A percentile compares a stretch with the other conserved stretches of the same genome.
These are phyloP conservation scores for Odontomachus brunneus DNA, from an alignment of 1,140 invertebrate species.

Conservation along the genomic window DNA sequence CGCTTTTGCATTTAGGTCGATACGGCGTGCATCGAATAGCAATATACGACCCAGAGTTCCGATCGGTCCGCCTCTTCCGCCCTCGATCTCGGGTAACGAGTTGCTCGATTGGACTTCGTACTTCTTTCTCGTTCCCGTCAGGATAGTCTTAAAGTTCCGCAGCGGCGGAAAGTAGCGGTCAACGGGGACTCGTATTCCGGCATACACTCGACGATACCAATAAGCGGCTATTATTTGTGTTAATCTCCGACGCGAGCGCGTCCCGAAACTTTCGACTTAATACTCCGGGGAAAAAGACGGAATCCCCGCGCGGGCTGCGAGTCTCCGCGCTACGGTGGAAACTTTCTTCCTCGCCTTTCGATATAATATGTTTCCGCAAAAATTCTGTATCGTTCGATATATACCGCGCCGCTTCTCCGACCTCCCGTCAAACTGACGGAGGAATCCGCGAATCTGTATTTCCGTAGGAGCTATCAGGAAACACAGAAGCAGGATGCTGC, in stretches of 20 bases:
- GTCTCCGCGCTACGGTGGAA: too few relatives aligned
- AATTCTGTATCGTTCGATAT: constrained; percentile 35
- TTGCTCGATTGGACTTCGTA: constrained; percentile 72
- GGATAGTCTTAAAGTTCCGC: constrained; percentile 68
- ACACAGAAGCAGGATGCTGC: too few relatives aligned
- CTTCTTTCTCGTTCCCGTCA: constrained; percentile 70
- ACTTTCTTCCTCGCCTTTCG: constrained; percentile 26
- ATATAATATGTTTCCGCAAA: constrained; percentile 34
- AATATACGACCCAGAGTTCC: constrained; percentile 61
- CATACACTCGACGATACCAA: constrained; percentile 69
- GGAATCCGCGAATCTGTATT: neutral
- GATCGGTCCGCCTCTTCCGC: constrained; percentile 50
- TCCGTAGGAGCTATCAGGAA: neutral
- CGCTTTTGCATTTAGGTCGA: constrained; percentile 60
- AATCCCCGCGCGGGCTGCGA: too few relatives aligned
- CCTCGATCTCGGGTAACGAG: constrained; percentile 70
- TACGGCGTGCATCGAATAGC: constrained; percentile 62
- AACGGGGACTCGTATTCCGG: constrained; percentile 67
- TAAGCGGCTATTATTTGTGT: constrained; percentile 76
- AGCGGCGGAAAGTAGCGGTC: constrained; percentile 70
- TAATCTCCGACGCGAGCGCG: constrained; percentile 65
- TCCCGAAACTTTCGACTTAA: constrained; percentile 57
- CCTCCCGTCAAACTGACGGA: neutral
- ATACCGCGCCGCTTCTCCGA: neutral
- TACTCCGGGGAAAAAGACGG: constrained; percentile 9